Base-by-base conservation (phyloP, 2,888 invertebrate species). In the Creontiades dilutus region DNA sequence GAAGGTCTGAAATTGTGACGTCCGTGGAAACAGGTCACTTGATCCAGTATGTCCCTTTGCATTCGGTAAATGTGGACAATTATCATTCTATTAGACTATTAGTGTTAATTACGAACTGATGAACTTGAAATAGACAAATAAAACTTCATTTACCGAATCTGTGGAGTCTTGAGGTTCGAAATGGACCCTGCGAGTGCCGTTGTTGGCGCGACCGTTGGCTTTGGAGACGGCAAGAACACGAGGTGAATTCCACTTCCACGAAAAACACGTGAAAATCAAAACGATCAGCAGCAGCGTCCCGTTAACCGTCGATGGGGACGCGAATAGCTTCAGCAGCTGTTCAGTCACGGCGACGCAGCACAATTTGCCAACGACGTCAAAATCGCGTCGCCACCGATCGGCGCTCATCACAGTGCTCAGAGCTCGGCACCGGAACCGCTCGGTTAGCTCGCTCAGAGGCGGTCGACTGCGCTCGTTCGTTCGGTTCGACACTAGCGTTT, bases 281-380 rank as follows among this genome's bases (percentile, higher is more conserved):
- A 85, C 85, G 57, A 85, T 28, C 12, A 85, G 37, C n/a, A 85
- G 61, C 55, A 85, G 16, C 27, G 85, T 61, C 37, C 57, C 85
- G 85, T 85, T 46, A 13, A 48, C 85, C 5, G 85, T 85, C 61
- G 57, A 16, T n/a, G 85, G 61, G 3, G 85, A 85, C 61, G 85
- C 85, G 85, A 85, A 61, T 4, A 61, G n/a, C 23, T 85, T 57
- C 2, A 85, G n/a, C 61, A 61, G 37, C 85, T 61, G 61, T 16
- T 85, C 57, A n/a, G 14, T 55, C 14, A 61, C 23, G 14, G 55
- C 57, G 57, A 85, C 85, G 48, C 5, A 16, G 82, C 78, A 37
- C 28, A 78, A 46, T 47, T 78, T 46, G 47, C 46, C 37, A 16
- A 78, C 46, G 46, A 78, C 78, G 78, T 78, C 47, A n/a, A 78